A percentile compares a stretch with the other conserved stretches of the same genome.
These are phyloP conservation scores for Arenaria interpres DNA, from an alignment of 2,113 vertebrate genomes.

Conservation along the genomic window DNA sequence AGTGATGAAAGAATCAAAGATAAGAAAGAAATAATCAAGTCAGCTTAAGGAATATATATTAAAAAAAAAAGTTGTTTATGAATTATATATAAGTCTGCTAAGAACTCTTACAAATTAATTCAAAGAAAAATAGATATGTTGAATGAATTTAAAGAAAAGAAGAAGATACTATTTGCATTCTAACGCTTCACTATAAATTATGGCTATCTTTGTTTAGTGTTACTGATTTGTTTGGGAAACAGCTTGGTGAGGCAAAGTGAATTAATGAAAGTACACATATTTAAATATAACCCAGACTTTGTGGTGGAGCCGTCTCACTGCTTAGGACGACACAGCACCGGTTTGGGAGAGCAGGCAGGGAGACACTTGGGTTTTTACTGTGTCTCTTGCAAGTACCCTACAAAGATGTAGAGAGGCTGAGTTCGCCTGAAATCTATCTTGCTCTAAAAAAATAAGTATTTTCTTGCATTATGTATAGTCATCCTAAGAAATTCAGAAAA, in stretches of 20 bases:
- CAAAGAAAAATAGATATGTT: not conserved
- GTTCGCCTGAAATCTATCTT: not conserved
- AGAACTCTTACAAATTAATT: not conserved
- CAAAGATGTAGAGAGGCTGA: not conserved
- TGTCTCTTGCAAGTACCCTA: too few relatives aligned
- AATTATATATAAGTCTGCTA: constrained; percentile 19
- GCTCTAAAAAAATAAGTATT: not conserved
- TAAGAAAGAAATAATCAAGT: constrained; percentile 34
- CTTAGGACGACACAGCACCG: not conserved
- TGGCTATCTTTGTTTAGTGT: not conserved
- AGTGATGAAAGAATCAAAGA: not conserved
- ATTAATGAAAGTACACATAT: not conserved
- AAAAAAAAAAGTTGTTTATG: not conserved
- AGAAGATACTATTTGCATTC: not conserved
- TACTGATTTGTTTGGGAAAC: not conserved
- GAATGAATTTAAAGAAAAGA: not conserved
- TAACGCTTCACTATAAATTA: not conserved
- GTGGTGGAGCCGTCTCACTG: not conserved
- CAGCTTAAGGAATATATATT: not conserved
- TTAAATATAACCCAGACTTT: not conserved
- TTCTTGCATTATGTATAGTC: fast-evolving
- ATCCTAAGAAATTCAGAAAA: not conserved
- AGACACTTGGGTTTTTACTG: fast-evolving
- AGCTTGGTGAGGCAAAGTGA: not conserved
- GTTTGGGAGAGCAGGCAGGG: not conserved